A percentile compares a stretch with the other conserved stretches of the same genome.
These are phyloP conservation scores for Microplitis mediator DNA, from an alignment of 1,140 invertebrate genomes.

Conservation along the genomic window DNA sequence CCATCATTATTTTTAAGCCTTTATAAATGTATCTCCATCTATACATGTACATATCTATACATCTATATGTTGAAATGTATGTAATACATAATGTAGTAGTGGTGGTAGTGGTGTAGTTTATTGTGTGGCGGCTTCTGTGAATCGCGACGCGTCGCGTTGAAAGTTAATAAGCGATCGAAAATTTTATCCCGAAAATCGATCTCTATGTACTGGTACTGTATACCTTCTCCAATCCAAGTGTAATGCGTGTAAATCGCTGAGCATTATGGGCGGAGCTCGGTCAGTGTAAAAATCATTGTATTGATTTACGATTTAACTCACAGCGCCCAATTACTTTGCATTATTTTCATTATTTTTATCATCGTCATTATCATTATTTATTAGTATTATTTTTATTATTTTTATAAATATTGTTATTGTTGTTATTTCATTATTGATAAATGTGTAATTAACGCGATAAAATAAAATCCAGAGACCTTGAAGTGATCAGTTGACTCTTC, in stretches of 20 bases:
- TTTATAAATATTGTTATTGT: neutral
- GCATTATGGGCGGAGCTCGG: conserved; percentile 1
- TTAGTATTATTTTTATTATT: neutral
- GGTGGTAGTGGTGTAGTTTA: no score
- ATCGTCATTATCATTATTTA: neutral
- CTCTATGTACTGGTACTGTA: neutral
- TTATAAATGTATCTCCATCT: no score
- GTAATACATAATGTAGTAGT: no score
- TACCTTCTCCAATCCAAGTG: no score
- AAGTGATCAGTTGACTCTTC: neutral
- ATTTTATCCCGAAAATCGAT: neutral
- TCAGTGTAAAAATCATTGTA: conserved; percentile 2
- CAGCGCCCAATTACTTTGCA: neutral
- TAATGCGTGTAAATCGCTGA: conserved; percentile 16
- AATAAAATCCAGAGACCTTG: neutral
- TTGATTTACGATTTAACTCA: conserved; percentile 16
- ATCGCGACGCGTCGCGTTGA: conserved; percentile 5
- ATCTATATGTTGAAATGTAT: no score
- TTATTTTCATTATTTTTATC: neutral
- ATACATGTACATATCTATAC: no score
- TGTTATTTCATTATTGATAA: no score
- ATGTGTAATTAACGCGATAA: no score
- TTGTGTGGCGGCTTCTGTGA: neutral
- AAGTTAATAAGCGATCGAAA: conserved; percentile 24
- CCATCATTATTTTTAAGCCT: no score